phyloP scores from a whole-genome alignment of 2,888 invertebrate species.

The Scaptomyza cyrtandrae region DNA sequence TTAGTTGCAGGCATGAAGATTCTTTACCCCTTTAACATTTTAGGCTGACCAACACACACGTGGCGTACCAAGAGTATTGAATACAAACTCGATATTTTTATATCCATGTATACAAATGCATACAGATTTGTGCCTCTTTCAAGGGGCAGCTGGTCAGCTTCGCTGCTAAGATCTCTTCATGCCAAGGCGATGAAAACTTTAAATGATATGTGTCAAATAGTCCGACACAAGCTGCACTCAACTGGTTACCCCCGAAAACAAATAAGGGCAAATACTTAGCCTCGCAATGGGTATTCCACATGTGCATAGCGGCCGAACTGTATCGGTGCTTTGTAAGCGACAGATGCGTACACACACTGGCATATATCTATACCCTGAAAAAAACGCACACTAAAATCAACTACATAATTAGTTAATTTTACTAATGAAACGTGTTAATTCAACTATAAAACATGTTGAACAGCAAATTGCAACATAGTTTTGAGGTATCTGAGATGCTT shows the following conservation, averaged over 20 bases:
- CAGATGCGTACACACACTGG: too few relatives aligned
- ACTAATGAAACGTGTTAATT: too few relatives aligned
- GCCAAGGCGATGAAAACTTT: slow-evolving; percentile 49
- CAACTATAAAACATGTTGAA: too few relatives aligned
- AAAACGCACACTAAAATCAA: too few relatives aligned
- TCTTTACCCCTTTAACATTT: not conserved
- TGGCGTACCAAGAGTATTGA: slow-evolving; percentile 40
- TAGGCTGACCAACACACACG: slow-evolving; percentile 12
- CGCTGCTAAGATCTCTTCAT: slow-evolving; percentile 10
- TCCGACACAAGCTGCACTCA: slow-evolving; percentile 44
- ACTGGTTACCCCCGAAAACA: slow-evolving; percentile 26
- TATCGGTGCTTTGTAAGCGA: too few relatives aligned
- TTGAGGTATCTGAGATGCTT: too few relatives aligned
- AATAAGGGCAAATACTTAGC: too few relatives aligned
- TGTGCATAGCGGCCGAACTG: slow-evolving; percentile 14
- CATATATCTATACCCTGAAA: too few relatives aligned
- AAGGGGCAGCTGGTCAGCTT: slow-evolving; percentile 6
- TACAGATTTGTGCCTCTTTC: slow-evolving; percentile 12
- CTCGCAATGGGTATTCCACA: not conserved
- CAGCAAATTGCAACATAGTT: too few relatives aligned
- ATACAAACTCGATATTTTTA: slow-evolving; percentile 40
- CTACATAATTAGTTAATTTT: too few relatives aligned
- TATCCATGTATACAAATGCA: too few relatives aligned
- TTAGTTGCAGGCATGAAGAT: slow-evolving; percentile 15
- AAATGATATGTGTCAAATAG: slow-evolving; percentile 73